These are phyloP conservation scores for Azorinus chamasolen DNA, from an alignment of 2,888 invertebrate genomes.

Conservation along the genomic window DNA sequence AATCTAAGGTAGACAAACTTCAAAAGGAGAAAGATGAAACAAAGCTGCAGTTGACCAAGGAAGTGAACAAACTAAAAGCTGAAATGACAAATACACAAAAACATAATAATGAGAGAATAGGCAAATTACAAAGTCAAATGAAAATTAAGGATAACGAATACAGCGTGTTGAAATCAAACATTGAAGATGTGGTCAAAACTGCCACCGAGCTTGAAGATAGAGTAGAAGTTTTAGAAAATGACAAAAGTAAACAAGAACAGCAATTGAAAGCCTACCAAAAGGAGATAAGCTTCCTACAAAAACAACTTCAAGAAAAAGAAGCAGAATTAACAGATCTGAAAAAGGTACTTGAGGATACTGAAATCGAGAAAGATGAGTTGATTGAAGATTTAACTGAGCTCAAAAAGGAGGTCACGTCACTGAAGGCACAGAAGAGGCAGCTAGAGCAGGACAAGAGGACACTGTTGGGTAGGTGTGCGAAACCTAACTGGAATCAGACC, in stretches of 20 bases:
- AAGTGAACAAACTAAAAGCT: constrained; percentile 45
- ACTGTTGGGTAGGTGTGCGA: constrained; percentile 55
- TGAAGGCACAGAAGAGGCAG: constrained; percentile 49
- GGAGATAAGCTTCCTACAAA: constrained; percentile 36
- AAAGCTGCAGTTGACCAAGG: constrained; percentile 37
- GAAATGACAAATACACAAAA: constrained; percentile 47
- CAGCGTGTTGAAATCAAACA: constrained; percentile 19
- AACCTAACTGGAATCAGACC: constrained; percentile 56
- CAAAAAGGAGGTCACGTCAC: constrained; percentile 42
- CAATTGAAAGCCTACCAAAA: constrained; percentile 50
- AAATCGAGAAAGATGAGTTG: constrained; percentile 60
- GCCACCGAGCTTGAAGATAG: constrained; percentile 46
- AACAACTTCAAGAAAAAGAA: constrained; percentile 50
- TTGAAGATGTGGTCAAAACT: constrained; percentile 22
- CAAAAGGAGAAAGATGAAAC: constrained; percentile 46
- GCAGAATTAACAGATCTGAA: constrained; percentile 44
- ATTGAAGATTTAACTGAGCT: constrained; percentile 51
- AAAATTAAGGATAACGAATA: constrained; percentile 51
- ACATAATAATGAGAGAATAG: constrained; percentile 39
- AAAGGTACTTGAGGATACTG: constrained; percentile 54
- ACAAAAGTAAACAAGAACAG: constrained; percentile 41
- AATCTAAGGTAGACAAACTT: constrained; percentile 33
- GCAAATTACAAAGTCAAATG: constrained; percentile 39
- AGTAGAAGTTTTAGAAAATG: constrained; percentile 43
- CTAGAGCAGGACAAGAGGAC: constrained; percentile 59